phyloP scores from a whole-genome alignment of 37 sponge, comb jelly and placozoan species.

The Aplysina aerophoba region DNA sequence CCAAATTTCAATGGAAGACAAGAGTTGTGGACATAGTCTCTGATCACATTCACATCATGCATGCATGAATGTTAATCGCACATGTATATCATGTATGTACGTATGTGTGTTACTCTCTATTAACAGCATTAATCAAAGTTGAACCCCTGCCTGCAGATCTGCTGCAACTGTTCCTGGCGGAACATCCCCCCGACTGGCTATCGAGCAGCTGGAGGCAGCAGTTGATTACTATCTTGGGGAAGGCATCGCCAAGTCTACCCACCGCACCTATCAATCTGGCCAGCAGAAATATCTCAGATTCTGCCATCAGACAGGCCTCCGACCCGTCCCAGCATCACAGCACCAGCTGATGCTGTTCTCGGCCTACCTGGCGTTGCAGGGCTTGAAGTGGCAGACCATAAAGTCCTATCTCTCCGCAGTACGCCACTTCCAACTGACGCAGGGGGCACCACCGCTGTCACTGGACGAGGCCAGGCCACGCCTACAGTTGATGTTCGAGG shows the following conservation, averaged over 20 bases:
- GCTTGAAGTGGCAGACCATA: not conserved
- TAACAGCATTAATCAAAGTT: too few species aligned
- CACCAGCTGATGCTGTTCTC: constrained; percentile 2
- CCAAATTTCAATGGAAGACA: too few species aligned
- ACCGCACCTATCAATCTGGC: not conserved
- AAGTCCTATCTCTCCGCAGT: constrained; percentile 28
- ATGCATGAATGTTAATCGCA: too few species aligned
- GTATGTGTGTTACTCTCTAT: too few species aligned
- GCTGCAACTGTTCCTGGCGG: not conserved
- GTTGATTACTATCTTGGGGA: not conserved
- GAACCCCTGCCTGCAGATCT: too few species aligned
- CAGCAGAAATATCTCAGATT: not conserved
- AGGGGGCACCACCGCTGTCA: not conserved
- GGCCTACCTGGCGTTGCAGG: not conserved
- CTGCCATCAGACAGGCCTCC: not conserved
- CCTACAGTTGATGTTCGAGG: not conserved
- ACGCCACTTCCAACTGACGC: not conserved
- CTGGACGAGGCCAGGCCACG: not conserved
- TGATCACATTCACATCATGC: too few species aligned
- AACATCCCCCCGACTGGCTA: not conserved
- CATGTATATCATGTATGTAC: too few species aligned
- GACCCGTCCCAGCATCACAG: constrained; percentile 20
- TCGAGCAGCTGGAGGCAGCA: constrained; percentile 13
- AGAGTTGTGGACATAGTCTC: too few species aligned
- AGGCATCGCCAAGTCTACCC: constrained; percentile 12